Percentiles rank a stretch among this genome's conserved stretches.
Conservation (phyloP, 2,888 invertebrate genomes). For the Platycheirus rosarum region DNA sequence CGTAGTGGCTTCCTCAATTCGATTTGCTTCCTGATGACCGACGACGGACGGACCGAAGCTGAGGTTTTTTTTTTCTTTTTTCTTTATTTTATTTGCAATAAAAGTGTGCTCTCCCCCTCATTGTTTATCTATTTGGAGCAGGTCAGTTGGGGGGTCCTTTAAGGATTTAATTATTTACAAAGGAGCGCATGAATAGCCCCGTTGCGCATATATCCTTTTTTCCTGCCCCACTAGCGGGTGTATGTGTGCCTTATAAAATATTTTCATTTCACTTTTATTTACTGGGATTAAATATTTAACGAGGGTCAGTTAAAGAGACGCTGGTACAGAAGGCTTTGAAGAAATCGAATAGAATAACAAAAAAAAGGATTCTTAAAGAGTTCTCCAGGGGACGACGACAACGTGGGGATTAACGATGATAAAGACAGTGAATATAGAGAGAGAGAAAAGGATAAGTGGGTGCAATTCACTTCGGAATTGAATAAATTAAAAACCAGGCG, state of each 20-base stretch:
- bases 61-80: background rate
- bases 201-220: conserved; percentile 29
- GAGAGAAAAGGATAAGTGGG: conserved; percentile 64
- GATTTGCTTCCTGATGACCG: conserved; percentile 41
- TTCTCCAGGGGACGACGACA: conserved; percentile 4
- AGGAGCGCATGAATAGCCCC: conserved; percentile 56
- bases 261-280: conserved; percentile 74
- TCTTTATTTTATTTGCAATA: conserved; percentile 28
- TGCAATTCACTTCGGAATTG: conserved; percentile 69
- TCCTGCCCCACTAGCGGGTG: background rate
- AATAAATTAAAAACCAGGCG: conserved; percentile 65
- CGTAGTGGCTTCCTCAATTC: conserved; percentile 64
- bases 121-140: conserved; percentile 64
- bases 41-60: conserved; percentile 1
- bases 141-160: conserved; percentile 66
- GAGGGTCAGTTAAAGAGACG: conserved; percentile 62
- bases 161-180: conserved; percentile 71
- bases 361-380: conserved; percentile 33
- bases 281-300: conserved; percentile 74
- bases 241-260: conserved; percentile 55
- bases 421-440: conserved; percentile 13
- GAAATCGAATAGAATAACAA: conserved; percentile 12
- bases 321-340: background rate
- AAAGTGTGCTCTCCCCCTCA: conserved; percentile 33
- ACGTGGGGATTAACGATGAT: conserved; percentile 10